These are phyloP conservation scores for Eulithis prunata DNA, from an alignment of 2,888 invertebrate genomes.

Conservation along the genomic window DNA sequence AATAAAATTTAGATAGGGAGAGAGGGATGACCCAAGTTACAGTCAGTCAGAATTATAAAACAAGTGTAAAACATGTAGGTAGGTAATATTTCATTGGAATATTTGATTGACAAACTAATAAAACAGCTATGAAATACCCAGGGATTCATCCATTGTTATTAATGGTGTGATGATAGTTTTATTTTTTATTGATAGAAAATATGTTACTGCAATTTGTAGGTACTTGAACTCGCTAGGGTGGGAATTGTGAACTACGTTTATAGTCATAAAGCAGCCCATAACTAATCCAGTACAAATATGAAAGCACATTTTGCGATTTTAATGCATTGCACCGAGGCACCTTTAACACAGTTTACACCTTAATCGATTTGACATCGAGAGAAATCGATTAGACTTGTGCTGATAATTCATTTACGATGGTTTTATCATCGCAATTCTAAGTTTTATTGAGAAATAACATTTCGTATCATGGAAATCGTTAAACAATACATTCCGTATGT, in stretches of 20 bases:
- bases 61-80: too few relatives aligned
- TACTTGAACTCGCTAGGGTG: constrained; percentile 14
- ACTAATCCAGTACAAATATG: constrained; percentile 78
- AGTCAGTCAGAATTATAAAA: too few relatives aligned
- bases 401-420: constrained; percentile 73
- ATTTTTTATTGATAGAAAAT: too few relatives aligned
- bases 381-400: constrained; percentile 75
- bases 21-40: too few relatives aligned
- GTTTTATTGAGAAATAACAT: constrained; percentile 23
- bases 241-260: constrained; percentile 51
- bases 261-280: constrained; percentile 66
- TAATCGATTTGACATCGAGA: constrained; percentile 80
- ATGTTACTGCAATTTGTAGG: constrained; percentile 5
- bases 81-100: too few relatives aligned
- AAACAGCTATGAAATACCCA: too few relatives aligned
- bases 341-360: constrained; percentile 77
- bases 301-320: constrained; percentile 60
- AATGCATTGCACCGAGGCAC: constrained; percentile 60
- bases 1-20: too few relatives aligned
- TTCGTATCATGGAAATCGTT: constrained; percentile 11
- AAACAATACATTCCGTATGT: constrained; percentile 9
- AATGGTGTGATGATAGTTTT: too few relatives aligned
- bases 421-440: constrained; percentile 63
- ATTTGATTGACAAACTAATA: too few relatives aligned
- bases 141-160: too few relatives aligned